These are phyloP conservation scores for Hyaena hyaena DNA, from an alignment of 2,113 vertebrate genomes.

Conservation along the genomic window DNA sequence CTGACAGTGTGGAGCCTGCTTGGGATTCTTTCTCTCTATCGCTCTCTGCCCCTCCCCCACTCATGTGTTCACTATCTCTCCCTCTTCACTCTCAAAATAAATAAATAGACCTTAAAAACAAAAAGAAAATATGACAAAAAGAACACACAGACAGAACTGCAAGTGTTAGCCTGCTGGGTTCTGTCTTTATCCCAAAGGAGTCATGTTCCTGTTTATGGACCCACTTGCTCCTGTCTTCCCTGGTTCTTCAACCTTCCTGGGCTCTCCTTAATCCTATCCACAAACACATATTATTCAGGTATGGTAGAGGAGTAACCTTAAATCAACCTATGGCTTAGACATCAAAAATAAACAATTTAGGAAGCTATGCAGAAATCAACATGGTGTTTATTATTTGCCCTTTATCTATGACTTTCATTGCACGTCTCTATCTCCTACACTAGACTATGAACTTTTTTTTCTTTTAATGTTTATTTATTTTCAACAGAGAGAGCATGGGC, in stretches of 20 bases:
- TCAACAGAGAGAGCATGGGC: no score
- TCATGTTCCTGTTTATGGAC: background rate
- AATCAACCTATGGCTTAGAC: background rate
- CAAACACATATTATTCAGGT: background rate
- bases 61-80: no score
- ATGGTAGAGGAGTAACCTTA: background rate
- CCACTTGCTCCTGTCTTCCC: background rate
- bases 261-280: background rate
- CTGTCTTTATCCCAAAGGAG: background rate
- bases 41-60: no score
- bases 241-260: background rate
- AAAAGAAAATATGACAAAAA: background rate
- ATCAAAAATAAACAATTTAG: constrained; percentile 5
- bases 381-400: background rate
- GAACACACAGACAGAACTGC: background rate
- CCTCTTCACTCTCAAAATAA: no score
- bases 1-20: no score
- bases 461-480: no score
- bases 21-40: no score
- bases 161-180: background rate
- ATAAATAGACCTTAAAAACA: no score
- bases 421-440: background rate
- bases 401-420: background rate
- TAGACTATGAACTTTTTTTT: background rate
- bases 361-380: background rate